Evolutionary conservation across 2,888 invertebrate genomes (phyloP).

Genomic region (Cephus runcator): DNA sequence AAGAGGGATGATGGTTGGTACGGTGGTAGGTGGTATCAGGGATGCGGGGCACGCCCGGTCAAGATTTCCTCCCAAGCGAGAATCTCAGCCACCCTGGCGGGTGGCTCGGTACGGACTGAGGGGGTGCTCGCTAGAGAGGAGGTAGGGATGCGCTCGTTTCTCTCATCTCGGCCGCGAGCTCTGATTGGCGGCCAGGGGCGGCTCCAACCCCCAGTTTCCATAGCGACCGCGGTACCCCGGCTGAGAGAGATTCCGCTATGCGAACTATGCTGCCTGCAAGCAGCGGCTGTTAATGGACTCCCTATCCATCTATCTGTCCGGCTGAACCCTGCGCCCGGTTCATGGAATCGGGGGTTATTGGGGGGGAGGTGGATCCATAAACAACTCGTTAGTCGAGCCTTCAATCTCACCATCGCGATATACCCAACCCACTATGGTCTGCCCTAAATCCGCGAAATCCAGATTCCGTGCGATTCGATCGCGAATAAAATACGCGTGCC

Average conservation of each 20-base stretch:
- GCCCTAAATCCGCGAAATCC: slow-evolving; percentile 3
- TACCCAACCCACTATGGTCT: not conserved
- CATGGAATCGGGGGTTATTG: slow-evolving; percentile 2
- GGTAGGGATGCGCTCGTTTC: slow-evolving; percentile 48
- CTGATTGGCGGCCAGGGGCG: slow-evolving; percentile 70
- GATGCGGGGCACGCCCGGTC: slow-evolving; percentile 66
- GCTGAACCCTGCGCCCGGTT: not conserved
- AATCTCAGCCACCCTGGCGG: slow-evolving; percentile 61
- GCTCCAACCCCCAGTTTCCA: slow-evolving; percentile 67
- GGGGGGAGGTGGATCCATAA: slow-evolving; percentile 57
- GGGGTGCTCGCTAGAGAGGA: slow-evolving; percentile 22
- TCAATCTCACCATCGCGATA: slow-evolving; percentile 50
- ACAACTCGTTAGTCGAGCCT: slow-evolving; percentile 61
- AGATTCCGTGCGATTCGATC: not conserved
- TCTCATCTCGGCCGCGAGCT: slow-evolving; percentile 62
- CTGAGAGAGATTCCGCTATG: slow-evolving; percentile 36
- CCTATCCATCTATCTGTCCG: slow-evolving; percentile 19
- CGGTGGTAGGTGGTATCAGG: slow-evolving; percentile 52
- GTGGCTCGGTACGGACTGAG: slow-evolving; percentile 24
- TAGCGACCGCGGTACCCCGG: slow-evolving; percentile 70
- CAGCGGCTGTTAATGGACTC: slow-evolving; percentile 55
- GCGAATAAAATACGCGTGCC: not conserved
- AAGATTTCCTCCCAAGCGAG: slow-evolving; percentile 65
- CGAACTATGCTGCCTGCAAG: slow-evolving; percentile 46
- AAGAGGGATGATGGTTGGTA: slow-evolving; percentile 16